Base-by-base conservation (phyloP, 2,888 invertebrate genomes). In the Trichopria drosophilae region DNA sequence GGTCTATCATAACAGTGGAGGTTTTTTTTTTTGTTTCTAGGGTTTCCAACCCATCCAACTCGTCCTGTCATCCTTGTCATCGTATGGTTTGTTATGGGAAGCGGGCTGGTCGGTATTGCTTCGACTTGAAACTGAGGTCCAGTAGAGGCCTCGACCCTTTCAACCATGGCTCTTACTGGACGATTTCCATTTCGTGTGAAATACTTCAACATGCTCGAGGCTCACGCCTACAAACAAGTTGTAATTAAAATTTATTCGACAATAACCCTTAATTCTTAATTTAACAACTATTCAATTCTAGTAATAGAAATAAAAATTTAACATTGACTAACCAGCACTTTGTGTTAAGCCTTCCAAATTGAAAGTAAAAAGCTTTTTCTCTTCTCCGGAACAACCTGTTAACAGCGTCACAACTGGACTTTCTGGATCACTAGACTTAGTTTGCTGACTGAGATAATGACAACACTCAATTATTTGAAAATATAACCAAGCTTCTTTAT, bases 381-480 rank as follows among this genome's bases (percentile, higher is more conserved):
- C 83, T 3, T 69, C 72, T 37, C 62, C 60, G 71, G 74, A 67
- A 59, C 76, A 78, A 32, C 90, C 91, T 19, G 90, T 86, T 31
- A 94, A 78, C 31, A 93, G 79, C 2, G 93, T 88, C 4, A 93
- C 87, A 58, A 93, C 81, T 16, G 76, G 77, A 19, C 72, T 67
- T 67, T 81, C 81, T 4, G 78, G 60, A 24, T 75, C 73, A n/a
- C 64, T 66, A 13, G 66, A 66, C 50, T 73, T 75, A 5, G 80
- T 74, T 55, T 79, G 77, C 51, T 81, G 79, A 18, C 80, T 81
- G 53, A 91, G 82, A 72, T 87, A 90, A 69, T 90, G 83, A 67
- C 90, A 90, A 74, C 90, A 92, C 69, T 91, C 90, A 53, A 91
- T 80, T 47, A 92, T 86, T 75, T 91, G 89, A 65, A 89, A 84